A percentile compares a stretch with the other conserved stretches of the same genome.
These are phyloP conservation scores for Orgyia antiqua DNA, from an alignment of 2,888 invertebrate species.

Conservation along the genomic window DNA sequence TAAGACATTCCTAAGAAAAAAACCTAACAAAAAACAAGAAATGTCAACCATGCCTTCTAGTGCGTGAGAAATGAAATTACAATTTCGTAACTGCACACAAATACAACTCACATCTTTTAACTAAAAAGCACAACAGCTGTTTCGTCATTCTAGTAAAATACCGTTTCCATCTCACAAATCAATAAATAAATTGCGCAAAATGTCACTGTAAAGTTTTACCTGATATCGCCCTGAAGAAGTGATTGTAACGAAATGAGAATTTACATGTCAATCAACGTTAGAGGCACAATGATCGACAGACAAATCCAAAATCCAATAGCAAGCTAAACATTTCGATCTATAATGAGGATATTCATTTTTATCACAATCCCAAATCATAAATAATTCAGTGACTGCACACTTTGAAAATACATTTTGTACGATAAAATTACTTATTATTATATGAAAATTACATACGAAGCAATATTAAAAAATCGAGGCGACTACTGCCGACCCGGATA, in stretches of 20 bases:
- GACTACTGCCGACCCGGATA: constrained; percentile 71
- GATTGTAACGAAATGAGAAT: constrained; percentile 43
- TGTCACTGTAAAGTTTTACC: constrained; percentile 67
- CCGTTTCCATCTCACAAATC: constrained; percentile 64
- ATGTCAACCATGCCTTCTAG: too few relatives aligned
- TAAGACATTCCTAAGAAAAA: too few relatives aligned
- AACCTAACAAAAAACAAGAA: too few relatives aligned
- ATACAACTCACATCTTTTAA: constrained; percentile 26
- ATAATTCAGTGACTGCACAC: constrained; percentile 9
- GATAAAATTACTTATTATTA: constrained; percentile 31
- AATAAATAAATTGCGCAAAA: constrained; percentile 75
- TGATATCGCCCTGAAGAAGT: constrained; percentile 38
- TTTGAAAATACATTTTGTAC: constrained; percentile 18
- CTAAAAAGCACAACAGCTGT: constrained; percentile 65
- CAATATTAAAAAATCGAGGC: constrained; percentile 47
- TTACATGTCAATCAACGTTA: constrained; percentile 54
- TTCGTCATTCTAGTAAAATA: constrained; percentile 64
- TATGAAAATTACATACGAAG: constrained; percentile 53
- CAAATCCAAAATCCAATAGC: constrained; percentile 40
- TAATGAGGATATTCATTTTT: too few relatives aligned
- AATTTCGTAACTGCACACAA: constrained; percentile 36
- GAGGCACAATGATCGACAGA: constrained; percentile 56
- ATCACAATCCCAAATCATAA: constrained; percentile 14
- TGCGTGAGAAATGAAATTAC: constrained; percentile 20
- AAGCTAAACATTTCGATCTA: constrained; percentile 30